These are phyloP conservation scores for Chionomys nivalis DNA, from an alignment of 2,113 vertebrate species.

Conservation along the genomic window DNA sequence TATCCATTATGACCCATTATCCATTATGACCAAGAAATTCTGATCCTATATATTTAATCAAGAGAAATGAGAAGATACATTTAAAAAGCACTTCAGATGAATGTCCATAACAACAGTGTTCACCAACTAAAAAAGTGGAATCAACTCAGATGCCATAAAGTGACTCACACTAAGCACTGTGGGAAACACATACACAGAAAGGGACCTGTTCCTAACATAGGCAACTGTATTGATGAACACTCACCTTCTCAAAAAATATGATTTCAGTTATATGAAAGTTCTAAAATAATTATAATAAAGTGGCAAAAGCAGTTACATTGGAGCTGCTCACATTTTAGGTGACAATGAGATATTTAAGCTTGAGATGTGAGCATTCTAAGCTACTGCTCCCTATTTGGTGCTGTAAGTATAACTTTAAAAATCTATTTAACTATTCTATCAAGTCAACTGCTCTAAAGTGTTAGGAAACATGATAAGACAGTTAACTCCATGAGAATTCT, in stretches of 20 bases:
- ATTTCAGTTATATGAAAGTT: background rate
- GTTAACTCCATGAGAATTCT: background rate
- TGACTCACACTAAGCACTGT: background rate
- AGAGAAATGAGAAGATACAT: background rate
- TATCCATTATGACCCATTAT: background rate
- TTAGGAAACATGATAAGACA: background rate
- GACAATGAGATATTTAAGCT: background rate
- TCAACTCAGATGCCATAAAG: background rate
- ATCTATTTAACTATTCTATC: no score
- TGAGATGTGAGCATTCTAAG: background rate
- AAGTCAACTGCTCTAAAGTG: background rate
- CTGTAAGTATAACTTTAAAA: background rate
- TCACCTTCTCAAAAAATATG: background rate
- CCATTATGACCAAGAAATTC: rapidly evolving
- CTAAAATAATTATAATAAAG: background rate
- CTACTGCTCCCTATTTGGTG: background rate
- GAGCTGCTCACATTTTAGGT: background rate
- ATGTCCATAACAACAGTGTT: background rate
- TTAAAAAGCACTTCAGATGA: background rate
- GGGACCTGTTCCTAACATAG: background rate
- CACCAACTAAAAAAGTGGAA: background rate
- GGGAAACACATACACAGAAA: background rate
- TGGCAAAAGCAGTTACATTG: background rate
- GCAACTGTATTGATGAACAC: background rate
- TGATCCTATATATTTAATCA: background rate